Evolutionary conservation across 1,140 invertebrate species (phyloP).

Genomic region (Xylocopa sonorina): DNA sequence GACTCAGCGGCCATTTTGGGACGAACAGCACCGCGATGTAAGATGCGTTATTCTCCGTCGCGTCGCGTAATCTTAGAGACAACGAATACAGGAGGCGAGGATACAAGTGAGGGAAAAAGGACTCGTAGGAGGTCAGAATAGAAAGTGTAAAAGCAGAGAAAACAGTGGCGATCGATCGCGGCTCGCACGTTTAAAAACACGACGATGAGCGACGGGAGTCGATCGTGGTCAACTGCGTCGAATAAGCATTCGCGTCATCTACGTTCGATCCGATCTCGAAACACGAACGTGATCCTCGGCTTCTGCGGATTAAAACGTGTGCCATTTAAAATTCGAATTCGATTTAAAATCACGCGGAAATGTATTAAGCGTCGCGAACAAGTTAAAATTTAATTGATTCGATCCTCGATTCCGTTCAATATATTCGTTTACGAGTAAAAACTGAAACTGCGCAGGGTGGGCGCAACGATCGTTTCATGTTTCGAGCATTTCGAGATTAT

Average conservation of each 20-base stretch:
- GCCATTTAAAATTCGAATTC: constrained; percentile 5
- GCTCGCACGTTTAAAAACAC: neutral
- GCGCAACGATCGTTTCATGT: neutral
- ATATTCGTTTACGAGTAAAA: neutral
- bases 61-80: neutral
- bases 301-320: neutral
- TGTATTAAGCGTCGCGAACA: neutral
- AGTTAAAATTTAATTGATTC: constrained; percentile 4
- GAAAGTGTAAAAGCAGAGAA: neutral
- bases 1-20: neutral
- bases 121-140: neutral
- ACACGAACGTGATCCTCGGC: neutral
- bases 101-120: neutral
- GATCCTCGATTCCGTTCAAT: neutral
- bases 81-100: neutral
- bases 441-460: neutral
- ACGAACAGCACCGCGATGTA: neutral
- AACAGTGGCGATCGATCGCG: neutral
- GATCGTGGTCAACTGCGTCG: neutral
- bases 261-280: neutral
- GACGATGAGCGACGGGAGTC: neutral
- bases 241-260: neutral
- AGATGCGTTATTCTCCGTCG: neutral
- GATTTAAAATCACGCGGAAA: neutral
- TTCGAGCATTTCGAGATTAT: constrained; percentile 1